Evolutionary conservation across 1,140 invertebrate genomes (phyloP).

Genomic region (Yoshiicerus persimilis): DNA sequence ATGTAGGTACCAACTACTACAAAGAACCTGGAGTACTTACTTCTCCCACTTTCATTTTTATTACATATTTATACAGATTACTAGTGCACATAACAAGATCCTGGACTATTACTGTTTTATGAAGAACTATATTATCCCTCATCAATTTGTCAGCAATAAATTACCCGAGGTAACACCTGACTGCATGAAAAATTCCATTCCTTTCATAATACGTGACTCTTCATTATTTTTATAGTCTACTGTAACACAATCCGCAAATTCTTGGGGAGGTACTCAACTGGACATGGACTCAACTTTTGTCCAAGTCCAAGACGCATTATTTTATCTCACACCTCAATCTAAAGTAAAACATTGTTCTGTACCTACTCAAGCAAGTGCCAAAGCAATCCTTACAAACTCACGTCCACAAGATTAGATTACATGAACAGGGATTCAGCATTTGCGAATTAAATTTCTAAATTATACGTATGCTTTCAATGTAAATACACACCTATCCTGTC

Average conservation of each 20-base stretch:
- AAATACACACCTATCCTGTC: no score
- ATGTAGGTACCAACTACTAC: not conserved
- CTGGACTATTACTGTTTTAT: not conserved
- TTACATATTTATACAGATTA: not conserved
- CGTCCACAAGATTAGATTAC: not conserved
- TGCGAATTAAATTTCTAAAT: not conserved
- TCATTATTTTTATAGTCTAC: not conserved
- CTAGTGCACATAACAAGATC: not conserved
- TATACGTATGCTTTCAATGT: not conserved
- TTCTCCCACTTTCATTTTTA: no score
- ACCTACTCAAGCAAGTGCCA: no score
- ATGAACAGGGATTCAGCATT: not conserved
- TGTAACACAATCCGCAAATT: not conserved
- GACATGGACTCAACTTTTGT: not conserved
- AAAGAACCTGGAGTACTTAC: not conserved
- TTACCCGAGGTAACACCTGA: not conserved
- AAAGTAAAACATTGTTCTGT: constrained; percentile 2
- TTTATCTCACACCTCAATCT: constrained; percentile 10
- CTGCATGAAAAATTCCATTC: constrained; percentile 5
- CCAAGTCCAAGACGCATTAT: not conserved
- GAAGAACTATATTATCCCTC: not conserved
- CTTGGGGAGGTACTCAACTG: no score
- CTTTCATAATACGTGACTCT: not conserved
- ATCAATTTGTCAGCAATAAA: constrained; percentile 25
- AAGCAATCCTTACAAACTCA: not conserved